Conservation (phyloP, 1,140 invertebrate genomes). For the Zaprionus kolodkinae region DNA sequence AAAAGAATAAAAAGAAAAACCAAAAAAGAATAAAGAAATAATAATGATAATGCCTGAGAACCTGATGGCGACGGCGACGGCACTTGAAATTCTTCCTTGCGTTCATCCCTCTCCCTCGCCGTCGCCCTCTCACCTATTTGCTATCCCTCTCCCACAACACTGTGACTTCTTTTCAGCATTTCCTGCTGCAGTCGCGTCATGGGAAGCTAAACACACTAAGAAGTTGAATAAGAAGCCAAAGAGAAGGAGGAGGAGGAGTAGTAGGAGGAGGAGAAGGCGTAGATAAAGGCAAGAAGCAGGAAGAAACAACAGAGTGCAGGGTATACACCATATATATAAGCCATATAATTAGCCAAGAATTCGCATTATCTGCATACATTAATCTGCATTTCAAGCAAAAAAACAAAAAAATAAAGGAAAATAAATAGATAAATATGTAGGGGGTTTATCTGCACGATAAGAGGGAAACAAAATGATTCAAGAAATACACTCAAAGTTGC, state of each 20-base stretch:
- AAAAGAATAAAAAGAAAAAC: neutral
- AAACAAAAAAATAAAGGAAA: too few relatives aligned
- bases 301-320: neutral
- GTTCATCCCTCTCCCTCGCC: neutral
- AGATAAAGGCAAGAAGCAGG: conserved; percentile 17
- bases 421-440: neutral
- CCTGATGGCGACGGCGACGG: conserved; percentile 5
- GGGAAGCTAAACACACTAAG: conserved; percentile 67
- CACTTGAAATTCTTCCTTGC: conserved; percentile 3
- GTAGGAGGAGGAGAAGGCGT: conserved; percentile 10
- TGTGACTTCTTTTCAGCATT: conserved; percentile 33
- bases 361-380: conserved; percentile 54
- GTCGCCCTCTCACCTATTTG: neutral
- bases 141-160: neutral
- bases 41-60: conserved; percentile 14
- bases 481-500: too few relatives aligned
- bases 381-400: conserved; percentile 46
- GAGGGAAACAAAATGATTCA: conserved; percentile 5
- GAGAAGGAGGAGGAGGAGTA: neutral
- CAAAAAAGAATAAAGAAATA: conserved; percentile 35
- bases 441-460: neutral
- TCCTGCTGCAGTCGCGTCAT: conserved; percentile 69
- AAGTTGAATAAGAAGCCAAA: conserved; percentile 26
- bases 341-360: conserved; percentile 47
- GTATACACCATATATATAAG: neutral